phyloP scores from a whole-genome alignment of 2,113 vertebrate genomes.

The Halichoeres trimaculatus region DNA sequence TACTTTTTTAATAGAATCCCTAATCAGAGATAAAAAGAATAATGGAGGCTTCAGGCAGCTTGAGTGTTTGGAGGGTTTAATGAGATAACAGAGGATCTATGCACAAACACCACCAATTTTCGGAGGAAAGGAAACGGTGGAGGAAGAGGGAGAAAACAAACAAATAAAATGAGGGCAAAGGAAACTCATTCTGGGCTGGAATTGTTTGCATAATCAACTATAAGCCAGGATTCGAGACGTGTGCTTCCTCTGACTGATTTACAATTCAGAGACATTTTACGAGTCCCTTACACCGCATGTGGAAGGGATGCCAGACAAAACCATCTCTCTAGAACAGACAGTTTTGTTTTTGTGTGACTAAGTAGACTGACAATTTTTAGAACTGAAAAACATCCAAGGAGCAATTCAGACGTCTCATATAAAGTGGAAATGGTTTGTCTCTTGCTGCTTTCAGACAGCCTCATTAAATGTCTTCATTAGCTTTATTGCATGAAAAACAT shows the following conservation, averaged over 20 bases:
- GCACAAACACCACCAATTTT: slow-evolving; percentile 59
- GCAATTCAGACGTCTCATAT: not conserved
- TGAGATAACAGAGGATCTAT: slow-evolving; percentile 67
- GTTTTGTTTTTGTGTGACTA: not conserved
- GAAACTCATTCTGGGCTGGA: slow-evolving; percentile 52
- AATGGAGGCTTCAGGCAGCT: slow-evolving; percentile 67
- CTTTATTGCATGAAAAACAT: not conserved
- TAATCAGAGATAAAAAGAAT: slow-evolving; percentile 73
- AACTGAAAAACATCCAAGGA: not conserved
- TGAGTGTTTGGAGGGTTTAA: slow-evolving; percentile 65
- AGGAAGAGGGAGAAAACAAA: slow-evolving; percentile 48
- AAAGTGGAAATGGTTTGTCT: not conserved
- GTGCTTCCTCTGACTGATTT: not conserved
- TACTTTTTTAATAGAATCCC: slow-evolving; percentile 73
- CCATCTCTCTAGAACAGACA: not conserved
- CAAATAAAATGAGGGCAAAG: slow-evolving; percentile 52
- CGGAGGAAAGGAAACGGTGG: slow-evolving; percentile 31
- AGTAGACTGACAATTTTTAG: not conserved
- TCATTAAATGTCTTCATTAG: not conserved
- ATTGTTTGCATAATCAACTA: slow-evolving; percentile 58
- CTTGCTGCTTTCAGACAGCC: not conserved
- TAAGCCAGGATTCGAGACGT: slow-evolving; percentile 6
- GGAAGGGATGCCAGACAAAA: slow-evolving; percentile 1
- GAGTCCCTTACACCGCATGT: not conserved
- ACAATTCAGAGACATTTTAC: not conserved